Percentiles rank a stretch among this genome's conserved stretches.
Evolutionary conservation across 92 coral and sea anemone genomes (phyloP).

Genomic region (Siderastrea radians): DNA sequence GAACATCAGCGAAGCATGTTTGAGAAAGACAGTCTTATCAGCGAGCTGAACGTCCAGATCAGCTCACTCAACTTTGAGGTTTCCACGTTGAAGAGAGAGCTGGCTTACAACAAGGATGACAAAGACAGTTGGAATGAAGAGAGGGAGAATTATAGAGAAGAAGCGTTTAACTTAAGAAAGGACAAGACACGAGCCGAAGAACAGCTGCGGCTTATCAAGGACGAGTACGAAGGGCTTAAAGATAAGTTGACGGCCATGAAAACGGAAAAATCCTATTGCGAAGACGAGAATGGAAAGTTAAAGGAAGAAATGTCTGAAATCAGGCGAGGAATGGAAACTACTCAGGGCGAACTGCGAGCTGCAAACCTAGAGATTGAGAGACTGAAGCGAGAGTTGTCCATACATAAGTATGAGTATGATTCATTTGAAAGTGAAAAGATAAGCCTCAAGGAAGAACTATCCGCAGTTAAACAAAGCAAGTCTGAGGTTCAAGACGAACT

Average conservation of each 20-base stretch:
- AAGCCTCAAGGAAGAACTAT: constrained; percentile 69
- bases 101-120: constrained; percentile 25
- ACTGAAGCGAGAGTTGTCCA: constrained; percentile 59
- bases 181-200: constrained; percentile 77
- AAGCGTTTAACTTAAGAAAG: constrained; percentile 53
- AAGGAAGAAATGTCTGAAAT: constrained; percentile 45
- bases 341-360: constrained; percentile 51
- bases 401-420: constrained; percentile 53
- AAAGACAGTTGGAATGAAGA: constrained; percentile 58
- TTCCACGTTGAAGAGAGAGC: constrained; percentile 37
- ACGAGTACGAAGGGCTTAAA: constrained; percentile 67
- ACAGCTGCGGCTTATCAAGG: constrained; percentile 70
- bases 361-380: constrained; percentile 68
- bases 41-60: constrained; percentile 42
- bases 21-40: constrained; percentile 42
- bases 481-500: constrained; percentile 60
- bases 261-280: constrained; percentile 29
- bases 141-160: constrained; percentile 57
- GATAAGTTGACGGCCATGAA: constrained; percentile 37
- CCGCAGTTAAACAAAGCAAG: constrained; percentile 39
- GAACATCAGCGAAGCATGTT: constrained; percentile 35
- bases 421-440: constrained; percentile 67
- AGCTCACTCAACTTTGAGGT: constrained; percentile 45
- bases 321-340: constrained; percentile 28
- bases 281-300: constrained; percentile 57